A percentile compares a stretch with the other conserved stretches of the same genome.
Evolutionary conservation across 2,888 invertebrate genomes (phyloP).

Genomic region (Actias luna): DNA sequence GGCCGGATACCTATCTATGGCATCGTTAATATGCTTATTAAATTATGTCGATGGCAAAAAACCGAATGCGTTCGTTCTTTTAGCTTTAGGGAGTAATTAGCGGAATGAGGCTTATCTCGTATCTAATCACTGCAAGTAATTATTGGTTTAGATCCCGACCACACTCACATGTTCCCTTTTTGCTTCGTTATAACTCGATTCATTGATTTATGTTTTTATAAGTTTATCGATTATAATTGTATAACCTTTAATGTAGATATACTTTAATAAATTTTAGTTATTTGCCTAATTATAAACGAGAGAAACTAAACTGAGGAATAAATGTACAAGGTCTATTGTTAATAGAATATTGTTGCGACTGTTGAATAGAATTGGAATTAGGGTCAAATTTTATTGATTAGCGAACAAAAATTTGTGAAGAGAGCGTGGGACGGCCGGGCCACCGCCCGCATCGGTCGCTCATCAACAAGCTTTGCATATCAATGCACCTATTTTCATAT

Average conservation of each 20-base stretch:
- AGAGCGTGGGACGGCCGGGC: slow-evolving; percentile 63
- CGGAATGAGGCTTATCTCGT: slow-evolving; percentile 73
- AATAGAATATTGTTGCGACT: slow-evolving; percentile 52
- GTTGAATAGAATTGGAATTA: slow-evolving; percentile 66
- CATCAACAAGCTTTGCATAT: slow-evolving; percentile 74
- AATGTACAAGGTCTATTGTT: slow-evolving; percentile 55
- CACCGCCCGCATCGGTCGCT: slow-evolving; percentile 56
- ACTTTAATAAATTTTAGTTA: neutral
- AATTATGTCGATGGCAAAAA: slow-evolving; percentile 79
- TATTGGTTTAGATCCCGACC: slow-evolving; percentile 65
- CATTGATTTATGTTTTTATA: slow-evolving; percentile 34
- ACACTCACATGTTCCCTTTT: slow-evolving; percentile 52
- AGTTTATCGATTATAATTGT: neutral
- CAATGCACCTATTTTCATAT: slow-evolving; percentile 75
- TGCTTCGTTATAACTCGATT: slow-evolving; percentile 35
- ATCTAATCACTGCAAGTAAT: slow-evolving; percentile 77
- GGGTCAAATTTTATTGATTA: slow-evolving; percentile 73
- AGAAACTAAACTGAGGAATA: slow-evolving; percentile 44
- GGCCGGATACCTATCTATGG: slow-evolving; percentile 68
- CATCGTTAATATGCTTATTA: slow-evolving; percentile 80
- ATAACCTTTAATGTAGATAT: neutral
- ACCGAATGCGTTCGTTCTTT: slow-evolving; percentile 60
- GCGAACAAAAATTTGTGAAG: slow-evolving; percentile 69
- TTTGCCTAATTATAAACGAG: neutral
- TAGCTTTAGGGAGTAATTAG: slow-evolving; percentile 82